Evolutionary conservation across 2,888 invertebrate genomes (phyloP).

Genomic region (Eupithecia insigniata): DNA sequence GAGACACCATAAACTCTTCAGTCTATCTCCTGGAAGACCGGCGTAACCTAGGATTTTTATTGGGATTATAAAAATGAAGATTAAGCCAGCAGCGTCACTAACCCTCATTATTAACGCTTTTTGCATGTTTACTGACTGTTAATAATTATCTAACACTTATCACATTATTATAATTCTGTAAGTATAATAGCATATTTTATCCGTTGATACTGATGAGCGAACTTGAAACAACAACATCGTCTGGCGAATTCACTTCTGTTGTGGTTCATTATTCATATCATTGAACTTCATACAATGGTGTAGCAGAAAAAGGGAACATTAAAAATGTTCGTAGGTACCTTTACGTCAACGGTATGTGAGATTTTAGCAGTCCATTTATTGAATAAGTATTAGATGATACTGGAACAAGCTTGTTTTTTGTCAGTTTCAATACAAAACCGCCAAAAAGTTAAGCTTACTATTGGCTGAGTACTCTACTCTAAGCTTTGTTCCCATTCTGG

Average conservation of each 20-base stretch:
- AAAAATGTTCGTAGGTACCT: not conserved
- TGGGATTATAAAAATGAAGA: slow-evolving; percentile 49
- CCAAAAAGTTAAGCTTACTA: not conserved
- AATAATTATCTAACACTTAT: slow-evolving; percentile 35
- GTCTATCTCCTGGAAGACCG: not conserved
- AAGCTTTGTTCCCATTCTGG: not conserved
- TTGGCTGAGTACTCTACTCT: not conserved
- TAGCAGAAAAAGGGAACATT: slow-evolving; percentile 13
- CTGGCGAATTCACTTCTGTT: slow-evolving; percentile 8
- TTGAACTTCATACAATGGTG: slow-evolving; percentile 18
- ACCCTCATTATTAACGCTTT: slow-evolving; percentile 78
- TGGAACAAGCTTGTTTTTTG: not conserved
- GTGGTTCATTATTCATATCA: slow-evolving; percentile 17
- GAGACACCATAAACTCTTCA: not conserved
- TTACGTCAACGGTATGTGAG: not conserved
- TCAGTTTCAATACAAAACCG: not conserved
- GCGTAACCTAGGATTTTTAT: not conserved
- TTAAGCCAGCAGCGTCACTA: slow-evolving; percentile 71
- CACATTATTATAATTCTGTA: slow-evolving; percentile 4
- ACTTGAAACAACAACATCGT: slow-evolving; percentile 29
- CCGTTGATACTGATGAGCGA: slow-evolving; percentile 28
- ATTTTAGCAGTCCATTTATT: not conserved
- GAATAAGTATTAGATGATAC: not conserved
- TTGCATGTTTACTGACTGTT: slow-evolving; percentile 59
- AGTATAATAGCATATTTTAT: not conserved